Percentiles rank a stretch among this genome's conserved stretches.
These are phyloP conservation scores for Sebastes aleutianus DNA, from an alignment of 2,797 vertebrate species.

Conservation along the genomic window DNA sequence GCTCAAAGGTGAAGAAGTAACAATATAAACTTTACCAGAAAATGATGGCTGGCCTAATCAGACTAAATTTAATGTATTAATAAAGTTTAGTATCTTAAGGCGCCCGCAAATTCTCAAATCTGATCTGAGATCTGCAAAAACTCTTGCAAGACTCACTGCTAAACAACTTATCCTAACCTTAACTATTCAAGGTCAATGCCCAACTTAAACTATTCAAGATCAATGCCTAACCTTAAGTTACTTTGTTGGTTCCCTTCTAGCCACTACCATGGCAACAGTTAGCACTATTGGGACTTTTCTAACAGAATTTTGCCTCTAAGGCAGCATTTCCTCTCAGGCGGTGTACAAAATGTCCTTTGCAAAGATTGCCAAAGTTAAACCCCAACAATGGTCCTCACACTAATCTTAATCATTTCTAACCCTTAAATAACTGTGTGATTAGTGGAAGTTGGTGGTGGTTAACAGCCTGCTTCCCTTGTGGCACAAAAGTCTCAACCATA, in stretches of 20 bases:
- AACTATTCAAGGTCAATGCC: no score
- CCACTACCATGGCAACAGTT: not conserved
- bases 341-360: not conserved
- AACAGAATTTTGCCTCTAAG: not conserved
- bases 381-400: not conserved
- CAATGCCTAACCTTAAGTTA: no score
- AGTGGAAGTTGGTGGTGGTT: not conserved
- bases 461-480: no score
- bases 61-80: not conserved
- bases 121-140: no score
- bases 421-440: not conserved
- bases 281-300: not conserved
- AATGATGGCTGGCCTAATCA: not conserved
- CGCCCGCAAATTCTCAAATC: no score
- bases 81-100: not conserved
- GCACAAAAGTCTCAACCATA: not conserved
- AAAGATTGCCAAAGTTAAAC: not conserved
- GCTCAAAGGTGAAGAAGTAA: not conserved
- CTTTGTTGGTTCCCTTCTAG: no score
- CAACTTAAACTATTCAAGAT: no score
- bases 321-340: not conserved
- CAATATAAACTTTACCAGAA: not conserved
- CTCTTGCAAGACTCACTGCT: rapidly evolving
- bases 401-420: not conserved
- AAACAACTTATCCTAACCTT: no score